A percentile compares a stretch with the other conserved stretches of the same genome.
These are phyloP conservation scores for Chrysochloris asiatica DNA, from an alignment of 2,113 vertebrate genomes.

Conservation along the genomic window DNA sequence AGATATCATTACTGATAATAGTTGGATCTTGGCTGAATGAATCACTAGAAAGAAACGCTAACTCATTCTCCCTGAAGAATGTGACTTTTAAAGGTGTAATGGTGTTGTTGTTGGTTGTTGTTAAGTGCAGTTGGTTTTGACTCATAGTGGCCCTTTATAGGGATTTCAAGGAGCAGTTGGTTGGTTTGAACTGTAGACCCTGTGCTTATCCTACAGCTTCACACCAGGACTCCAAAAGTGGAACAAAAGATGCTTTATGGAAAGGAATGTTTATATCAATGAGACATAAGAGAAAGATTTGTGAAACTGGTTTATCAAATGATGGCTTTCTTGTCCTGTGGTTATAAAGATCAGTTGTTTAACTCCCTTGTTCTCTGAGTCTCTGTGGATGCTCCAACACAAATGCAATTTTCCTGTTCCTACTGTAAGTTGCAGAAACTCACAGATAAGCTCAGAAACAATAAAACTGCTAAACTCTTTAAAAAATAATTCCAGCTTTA, in stretches of 20 bases:
- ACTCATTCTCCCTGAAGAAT: background rate
- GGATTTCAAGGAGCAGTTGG: no score
- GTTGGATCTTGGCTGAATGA: no score
- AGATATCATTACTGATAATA: no score
- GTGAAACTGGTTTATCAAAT: accelerated
- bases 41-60: no score
- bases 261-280: background rate
- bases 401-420: background rate
- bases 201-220: no score
- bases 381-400: background rate
- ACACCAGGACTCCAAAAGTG: no score
- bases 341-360: background rate
- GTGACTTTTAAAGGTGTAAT: background rate
- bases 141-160: no score
- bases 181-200: no score
- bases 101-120: no score
- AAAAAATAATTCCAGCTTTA: conserved; percentile 11
- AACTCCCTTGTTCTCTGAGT: background rate
- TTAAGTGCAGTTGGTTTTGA: no score
- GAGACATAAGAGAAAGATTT: background rate
- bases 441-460: background rate
- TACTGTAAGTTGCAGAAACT: background rate
- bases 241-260: no score
- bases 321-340: no score
- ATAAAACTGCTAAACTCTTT: background rate